Conservation (phyloP, 2,797 vertebrate species). For the Poecilia gillii region DNA sequence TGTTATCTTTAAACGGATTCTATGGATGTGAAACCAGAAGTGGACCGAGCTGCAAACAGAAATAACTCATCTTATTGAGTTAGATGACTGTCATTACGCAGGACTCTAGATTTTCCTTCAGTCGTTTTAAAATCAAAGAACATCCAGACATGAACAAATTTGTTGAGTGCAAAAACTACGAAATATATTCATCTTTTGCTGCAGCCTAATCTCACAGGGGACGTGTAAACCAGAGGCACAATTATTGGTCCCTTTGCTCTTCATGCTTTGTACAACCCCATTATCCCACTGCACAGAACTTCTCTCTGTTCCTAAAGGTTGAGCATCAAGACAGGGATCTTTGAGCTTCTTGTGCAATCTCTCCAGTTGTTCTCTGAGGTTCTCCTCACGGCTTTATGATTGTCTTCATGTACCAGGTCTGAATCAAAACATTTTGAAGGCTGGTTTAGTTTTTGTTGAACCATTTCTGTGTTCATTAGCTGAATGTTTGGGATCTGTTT, state of each 20-base stretch:
- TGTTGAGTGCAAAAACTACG: background rate
- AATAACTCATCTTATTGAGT: background rate
- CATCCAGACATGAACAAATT: background rate
- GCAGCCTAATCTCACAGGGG: background rate
- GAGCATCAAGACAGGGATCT: background rate
- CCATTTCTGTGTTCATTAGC: background rate
- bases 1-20: conserved; percentile 31
- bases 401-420: background rate
- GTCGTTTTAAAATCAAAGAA: background rate
- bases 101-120: background rate
- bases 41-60: background rate
- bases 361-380: background rate
- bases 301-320: background rate
- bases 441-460: background rate
- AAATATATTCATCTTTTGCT: background rate
- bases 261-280: background rate
- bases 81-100: no score
- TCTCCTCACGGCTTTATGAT: background rate
- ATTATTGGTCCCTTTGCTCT: background rate
- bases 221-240: background rate
- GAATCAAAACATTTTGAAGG: background rate
- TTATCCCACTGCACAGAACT: background rate
- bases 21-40: background rate
- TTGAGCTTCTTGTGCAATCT: background rate
- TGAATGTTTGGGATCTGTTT: background rate